Evolutionary conservation across 2,113 vertebrate species (phyloP).

Genomic region (Amphiprion ocellaris): DNA sequence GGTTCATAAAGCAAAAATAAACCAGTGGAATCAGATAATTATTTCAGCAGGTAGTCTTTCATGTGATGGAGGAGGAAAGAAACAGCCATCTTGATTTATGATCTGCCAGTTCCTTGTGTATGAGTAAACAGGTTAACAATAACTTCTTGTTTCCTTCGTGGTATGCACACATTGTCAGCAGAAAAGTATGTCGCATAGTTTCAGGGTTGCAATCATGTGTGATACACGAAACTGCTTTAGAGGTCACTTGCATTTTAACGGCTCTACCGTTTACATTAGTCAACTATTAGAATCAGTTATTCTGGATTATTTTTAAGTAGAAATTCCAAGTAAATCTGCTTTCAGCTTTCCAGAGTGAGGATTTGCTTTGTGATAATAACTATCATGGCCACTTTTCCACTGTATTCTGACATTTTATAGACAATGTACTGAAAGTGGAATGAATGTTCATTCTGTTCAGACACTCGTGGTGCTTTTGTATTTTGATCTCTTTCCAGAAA

Average conservation of each 20-base stretch:
- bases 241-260: not conserved
- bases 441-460: not conserved
- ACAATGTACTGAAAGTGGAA: no score
- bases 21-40: not conserved
- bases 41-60: not conserved
- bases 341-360: no score
- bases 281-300: not conserved
- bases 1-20: not conserved
- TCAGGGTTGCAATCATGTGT: not conserved
- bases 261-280: not conserved
- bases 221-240: not conserved
- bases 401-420: not conserved
- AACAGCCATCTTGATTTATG: not conserved
- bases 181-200: constrained; percentile 15
- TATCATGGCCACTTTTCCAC: not conserved
- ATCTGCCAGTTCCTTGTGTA: not conserved
- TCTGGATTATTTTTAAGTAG: no score
- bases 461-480: not conserved
- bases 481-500: not conserved
- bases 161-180: not conserved
- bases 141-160: constrained; percentile 19
- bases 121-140: not conserved
- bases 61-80: constrained; percentile 27
- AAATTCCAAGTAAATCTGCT: no score
- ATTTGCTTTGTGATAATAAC: no score